Evolutionary conservation across 1,140 invertebrate species (phyloP), one percentile per base, ranked within the genome.

Genomic region (Heliconius congener): DNA sequence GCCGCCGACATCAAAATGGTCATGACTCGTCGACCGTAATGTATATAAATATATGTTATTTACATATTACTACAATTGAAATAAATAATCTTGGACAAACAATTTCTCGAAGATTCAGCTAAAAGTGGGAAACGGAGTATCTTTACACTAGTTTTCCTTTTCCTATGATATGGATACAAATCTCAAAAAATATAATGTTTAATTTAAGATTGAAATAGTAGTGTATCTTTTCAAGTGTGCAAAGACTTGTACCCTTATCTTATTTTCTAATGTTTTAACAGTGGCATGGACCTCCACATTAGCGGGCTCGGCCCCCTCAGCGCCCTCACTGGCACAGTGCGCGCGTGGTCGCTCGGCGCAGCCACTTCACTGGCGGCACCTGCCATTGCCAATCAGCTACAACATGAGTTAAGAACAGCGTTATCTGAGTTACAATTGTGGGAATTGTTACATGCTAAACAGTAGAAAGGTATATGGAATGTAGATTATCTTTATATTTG

Each of bases 291-390:
- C 75, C 74, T 92, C 11, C 91, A 92, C 82, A 84, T 90, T 66
- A 91, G 90, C 18, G 92, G 91, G 0, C 81, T 93, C 60, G 92
- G 91, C 9, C 87, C 89, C 18, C 83, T 92, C 74, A 88, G 92
- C 13, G 87, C 86, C 30, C 79, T 92, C 78, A 85, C 85, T 55
- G 86, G 87, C 19, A 57, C 76, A 23, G 86, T 88, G 76, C 73
- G 80, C 3, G 85, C 86, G 66, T 91, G 91, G 89, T n/a, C 82
- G 16, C 86, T 88, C 23, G 91, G 89, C 71, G 89, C 91, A 0
- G 81, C 79, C 16, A 78, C 60, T 8, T 83, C 89, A 30, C 87
- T 86, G 77, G 89, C 89, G 9, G 90, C 85, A 76, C 87, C 90
- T 78, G 88, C 88, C 0, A 42, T 89, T n/a, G 71, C 83, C 27